phyloP scores from a whole-genome alignment of 2,888 invertebrate species.

The Eupithecia insigniata region DNA sequence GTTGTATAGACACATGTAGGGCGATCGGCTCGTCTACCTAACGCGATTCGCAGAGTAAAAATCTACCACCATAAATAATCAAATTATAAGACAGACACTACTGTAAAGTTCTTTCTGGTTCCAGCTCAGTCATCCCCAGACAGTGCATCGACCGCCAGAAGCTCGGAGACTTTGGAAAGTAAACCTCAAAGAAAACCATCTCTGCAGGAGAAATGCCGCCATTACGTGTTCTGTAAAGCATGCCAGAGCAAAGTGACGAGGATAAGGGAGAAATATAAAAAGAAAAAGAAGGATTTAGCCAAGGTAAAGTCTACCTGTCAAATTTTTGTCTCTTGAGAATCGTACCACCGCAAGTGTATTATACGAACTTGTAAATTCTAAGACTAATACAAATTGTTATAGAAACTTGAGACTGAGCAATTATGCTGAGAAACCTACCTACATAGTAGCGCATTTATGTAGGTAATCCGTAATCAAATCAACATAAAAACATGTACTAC shows the following conservation, averaged over 20 bases:
- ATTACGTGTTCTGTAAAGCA: slow-evolving; percentile 57
- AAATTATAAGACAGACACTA: neutral
- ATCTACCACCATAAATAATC: no score
- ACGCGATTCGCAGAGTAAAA: no score
- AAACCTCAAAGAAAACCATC: slow-evolving; percentile 36
- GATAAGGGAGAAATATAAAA: slow-evolving; percentile 59
- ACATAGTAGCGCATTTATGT: no score
- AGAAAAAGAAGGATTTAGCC: slow-evolving; percentile 54
- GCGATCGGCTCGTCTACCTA: no score
- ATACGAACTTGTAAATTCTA: no score
- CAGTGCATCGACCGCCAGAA: slow-evolving; percentile 50
- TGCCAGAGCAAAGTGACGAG: slow-evolving; percentile 58
- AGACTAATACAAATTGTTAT: no score
- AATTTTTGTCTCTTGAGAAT: neutral
- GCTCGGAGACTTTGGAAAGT: slow-evolving; percentile 44
- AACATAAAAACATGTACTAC: no score
- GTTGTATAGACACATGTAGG: no score
- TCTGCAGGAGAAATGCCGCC: slow-evolving; percentile 58
- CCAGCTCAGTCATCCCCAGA: slow-evolving; percentile 51
- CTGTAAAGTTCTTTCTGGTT: slow-evolving; percentile 21
- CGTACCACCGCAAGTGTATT: neutral
- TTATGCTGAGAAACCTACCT: no score
- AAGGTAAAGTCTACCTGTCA: slow-evolving; percentile 53
- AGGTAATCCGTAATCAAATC: no score
- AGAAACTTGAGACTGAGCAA: no score